Conservation (phyloP, 1,140 invertebrate genomes). For the Ctenoplectra terminalis region DNA sequence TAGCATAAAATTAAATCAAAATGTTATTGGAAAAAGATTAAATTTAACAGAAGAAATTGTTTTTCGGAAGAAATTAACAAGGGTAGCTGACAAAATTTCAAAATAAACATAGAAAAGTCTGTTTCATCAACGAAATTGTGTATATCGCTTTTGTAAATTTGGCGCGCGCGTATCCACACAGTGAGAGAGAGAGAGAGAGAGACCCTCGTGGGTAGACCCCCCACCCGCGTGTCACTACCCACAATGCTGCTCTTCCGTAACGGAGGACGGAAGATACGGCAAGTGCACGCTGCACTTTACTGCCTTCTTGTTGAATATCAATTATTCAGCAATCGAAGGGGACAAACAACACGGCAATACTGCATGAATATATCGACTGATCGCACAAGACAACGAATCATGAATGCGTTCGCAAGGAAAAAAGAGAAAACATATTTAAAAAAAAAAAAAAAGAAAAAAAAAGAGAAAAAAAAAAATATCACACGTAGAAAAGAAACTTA, state of each 20-base stretch:
- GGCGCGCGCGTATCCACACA: conserved; percentile 54
- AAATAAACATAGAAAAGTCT: too few relatives aligned
- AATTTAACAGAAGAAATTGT: not conserved
- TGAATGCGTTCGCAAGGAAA: not conserved
- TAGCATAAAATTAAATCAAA: not conserved
- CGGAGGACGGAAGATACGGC: conserved; percentile 70
- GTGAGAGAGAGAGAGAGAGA: conserved; percentile 58
- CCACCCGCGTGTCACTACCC: conserved; percentile 82
- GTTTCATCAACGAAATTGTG: not conserved
- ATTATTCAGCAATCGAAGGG: conserved; percentile 44
- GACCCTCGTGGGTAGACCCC: conserved; percentile 66
- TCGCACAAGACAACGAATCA: not conserved
- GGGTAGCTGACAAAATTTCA: not conserved
- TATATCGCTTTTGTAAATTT: conserved; percentile 40
- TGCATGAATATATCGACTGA: not conserved
- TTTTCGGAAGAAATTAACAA: not conserved
- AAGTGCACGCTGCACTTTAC: conserved; percentile 41
- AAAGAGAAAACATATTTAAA: not conserved
- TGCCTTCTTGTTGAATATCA: conserved; percentile 35
- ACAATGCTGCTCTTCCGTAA: conserved; percentile 71
- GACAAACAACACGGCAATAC: conserved; percentile 15
- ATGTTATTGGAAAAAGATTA: not conserved
- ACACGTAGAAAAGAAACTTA: not conserved
- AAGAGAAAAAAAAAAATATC: not conserved
- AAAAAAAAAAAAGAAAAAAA: too few relatives aligned